Evolutionary conservation across 2,113 vertebrate species (phyloP).

Genomic region (mouse (Mus musculus)): GRCm39 chr2:127483501-127484000

Average conservation of each 20-base stretch:
- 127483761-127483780: neutral
- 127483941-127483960: neutral
- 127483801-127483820: neutral
- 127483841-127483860: neutral
- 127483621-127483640: neutral
- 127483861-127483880: neutral
- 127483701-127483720: too few relatives aligned
- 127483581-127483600: fast-evolving
- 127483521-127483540: neutral
- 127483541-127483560: fast-evolving
- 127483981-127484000: neutral
- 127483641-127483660: neutral
- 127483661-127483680: neutral
- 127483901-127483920: neutral
- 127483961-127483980: fast-evolving
- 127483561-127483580: neutral
- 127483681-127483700: neutral
- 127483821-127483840: neutral
- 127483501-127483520: neutral
- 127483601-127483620: neutral
- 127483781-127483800: neutral
- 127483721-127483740: too few relatives aligned
- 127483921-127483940: neutral
- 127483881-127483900: neutral
- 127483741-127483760: neutral